A percentile compares a stretch with the other conserved stretches of the same genome.
Evolutionary conservation across 1,140 invertebrate genomes (phyloP).

Genomic region (Drosophila bocki): DNA sequence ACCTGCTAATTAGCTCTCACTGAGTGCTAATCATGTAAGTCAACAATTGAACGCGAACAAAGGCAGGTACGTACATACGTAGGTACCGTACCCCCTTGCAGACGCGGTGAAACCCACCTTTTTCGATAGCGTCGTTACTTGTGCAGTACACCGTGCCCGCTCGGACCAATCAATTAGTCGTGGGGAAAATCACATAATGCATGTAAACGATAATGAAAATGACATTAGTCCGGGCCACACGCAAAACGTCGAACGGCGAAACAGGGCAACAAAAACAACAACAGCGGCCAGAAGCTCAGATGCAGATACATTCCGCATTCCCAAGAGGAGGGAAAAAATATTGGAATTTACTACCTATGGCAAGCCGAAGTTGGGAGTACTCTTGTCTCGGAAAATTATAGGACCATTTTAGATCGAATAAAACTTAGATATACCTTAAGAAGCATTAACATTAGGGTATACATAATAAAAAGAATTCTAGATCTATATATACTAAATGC

Average conservation of each 20-base stretch:
- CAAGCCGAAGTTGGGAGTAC: not conserved
- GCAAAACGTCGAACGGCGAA: conserved; percentile 30
- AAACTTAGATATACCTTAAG: too few relatives aligned
- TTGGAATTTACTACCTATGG: not conserved
- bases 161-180: conserved; percentile 71
- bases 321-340: not conserved
- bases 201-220: conserved; percentile 80
- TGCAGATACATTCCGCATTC: conserved; percentile 54
- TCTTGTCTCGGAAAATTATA: not conserved
- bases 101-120: not conserved
- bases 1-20: conserved; percentile 41
- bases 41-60: conserved; percentile 41
- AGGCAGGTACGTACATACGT: not conserved
- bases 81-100: conserved; percentile 1
- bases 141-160: conserved; percentile 17
- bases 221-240: conserved; percentile 61
- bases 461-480: too few relatives aligned
- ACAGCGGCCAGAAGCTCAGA: conserved; percentile 20
- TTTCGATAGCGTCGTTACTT: conserved; percentile 64
- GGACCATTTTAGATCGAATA: too few relatives aligned
- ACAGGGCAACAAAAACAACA: conserved; percentile 15
- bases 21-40: conserved; percentile 69
- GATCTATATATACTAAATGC: too few relatives aligned
- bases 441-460: too few relatives aligned
- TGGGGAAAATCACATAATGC: conserved; percentile 75